Evolutionary conservation across 1,140 invertebrate species (phyloP).

Genomic region (Listronotus bonariensis): DNA sequence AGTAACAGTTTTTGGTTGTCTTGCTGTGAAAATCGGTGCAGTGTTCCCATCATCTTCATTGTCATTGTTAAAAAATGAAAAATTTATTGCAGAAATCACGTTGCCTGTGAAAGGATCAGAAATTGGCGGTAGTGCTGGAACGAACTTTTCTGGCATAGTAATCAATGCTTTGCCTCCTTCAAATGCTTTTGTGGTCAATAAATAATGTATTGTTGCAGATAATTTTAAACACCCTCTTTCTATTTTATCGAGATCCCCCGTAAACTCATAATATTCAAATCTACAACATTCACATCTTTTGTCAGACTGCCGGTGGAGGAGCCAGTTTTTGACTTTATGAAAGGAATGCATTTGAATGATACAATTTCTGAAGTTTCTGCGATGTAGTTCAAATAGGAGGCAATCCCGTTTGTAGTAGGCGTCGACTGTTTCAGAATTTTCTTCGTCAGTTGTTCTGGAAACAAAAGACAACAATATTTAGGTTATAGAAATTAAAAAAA

Average conservation of each 20-base stretch:
- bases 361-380: background rate
- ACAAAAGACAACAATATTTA: background rate
- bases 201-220: background rate
- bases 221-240: background rate
- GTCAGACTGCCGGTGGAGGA: background rate
- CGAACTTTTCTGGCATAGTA: background rate
- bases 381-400: slow-evolving; percentile 1
- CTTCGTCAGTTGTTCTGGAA: background rate
- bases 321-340: slow-evolving; percentile 3
- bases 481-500: too few species aligned
- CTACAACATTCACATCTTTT: slow-evolving; percentile 5
- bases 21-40: too few species aligned
- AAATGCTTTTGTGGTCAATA: background rate
- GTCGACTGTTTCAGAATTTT: background rate
- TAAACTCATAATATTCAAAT: slow-evolving; percentile 5
- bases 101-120: too few species aligned
- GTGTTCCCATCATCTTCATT: too few species aligned
- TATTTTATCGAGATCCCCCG: background rate
- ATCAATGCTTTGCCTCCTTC: background rate
- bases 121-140: too few species aligned
- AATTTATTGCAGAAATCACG: too few species aligned
- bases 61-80: too few species aligned
- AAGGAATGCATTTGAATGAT: background rate
- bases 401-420: background rate
- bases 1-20: too few species aligned